phyloP scores from a whole-genome alignment of 2,797 vertebrate species.

The Microctenopoma lineatum region DNA sequence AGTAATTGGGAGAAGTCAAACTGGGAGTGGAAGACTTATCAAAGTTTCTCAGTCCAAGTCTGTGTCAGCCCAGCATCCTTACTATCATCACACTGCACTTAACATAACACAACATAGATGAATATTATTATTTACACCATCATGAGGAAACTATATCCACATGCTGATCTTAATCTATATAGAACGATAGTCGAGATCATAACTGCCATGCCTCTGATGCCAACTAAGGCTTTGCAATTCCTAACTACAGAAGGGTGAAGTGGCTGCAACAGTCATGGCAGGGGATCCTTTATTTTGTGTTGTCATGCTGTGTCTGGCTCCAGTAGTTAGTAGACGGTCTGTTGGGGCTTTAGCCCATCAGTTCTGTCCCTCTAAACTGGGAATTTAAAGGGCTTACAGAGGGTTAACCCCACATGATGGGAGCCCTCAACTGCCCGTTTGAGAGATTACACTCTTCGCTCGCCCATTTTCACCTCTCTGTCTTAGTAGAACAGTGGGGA shows the following conservation, averaged over 20 bases:
- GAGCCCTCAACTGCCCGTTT: constrained; percentile 59
- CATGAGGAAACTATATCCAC: neutral
- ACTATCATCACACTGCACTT: neutral
- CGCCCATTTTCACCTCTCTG: constrained; percentile 74
- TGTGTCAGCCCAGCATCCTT: neutral
- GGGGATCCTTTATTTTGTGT: constrained; percentile 21
- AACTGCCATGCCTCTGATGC: neutral
- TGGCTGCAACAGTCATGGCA: constrained; percentile 5
- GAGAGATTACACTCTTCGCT: constrained; percentile 65
- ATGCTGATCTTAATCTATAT: neutral
- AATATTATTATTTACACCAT: neutral
- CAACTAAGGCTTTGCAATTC: constrained; percentile 13
- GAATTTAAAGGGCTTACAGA: constrained; percentile 66
- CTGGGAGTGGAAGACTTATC: too few species aligned
- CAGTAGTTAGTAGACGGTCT: constrained; percentile 41
- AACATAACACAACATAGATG: neutral
- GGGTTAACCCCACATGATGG: constrained; percentile 70
- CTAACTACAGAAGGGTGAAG: neutral
- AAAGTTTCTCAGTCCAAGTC: too few species aligned
- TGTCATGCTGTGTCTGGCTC: constrained; percentile 35
- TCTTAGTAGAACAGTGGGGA: constrained; percentile 47
- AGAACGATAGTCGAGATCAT: neutral
- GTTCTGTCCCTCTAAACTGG: constrained; percentile 70
- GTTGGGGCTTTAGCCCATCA: constrained; percentile 64
- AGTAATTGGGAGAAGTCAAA: too few species aligned